Base-by-base conservation (phyloP, 2,113 vertebrate genomes). In the Onychostoma macrolepis region DNA sequence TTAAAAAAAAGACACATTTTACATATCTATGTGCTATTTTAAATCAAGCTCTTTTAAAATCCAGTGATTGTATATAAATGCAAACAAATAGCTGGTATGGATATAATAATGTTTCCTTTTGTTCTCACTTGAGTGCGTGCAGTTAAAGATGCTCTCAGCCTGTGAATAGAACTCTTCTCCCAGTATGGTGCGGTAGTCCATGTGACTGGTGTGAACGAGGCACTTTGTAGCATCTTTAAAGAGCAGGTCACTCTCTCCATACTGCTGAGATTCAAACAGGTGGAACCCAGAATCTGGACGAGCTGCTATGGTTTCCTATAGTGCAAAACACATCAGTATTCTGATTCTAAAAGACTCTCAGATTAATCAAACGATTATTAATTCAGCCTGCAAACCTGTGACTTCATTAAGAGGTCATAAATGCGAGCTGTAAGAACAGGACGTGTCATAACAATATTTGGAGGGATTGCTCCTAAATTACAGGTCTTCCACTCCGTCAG, bases 141-240 rank as follows among this genome's bases (percentile, higher is more conserved):
- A 97, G 86, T 96, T 96, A 90, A 98, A 97, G 83, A 95, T 94
- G 0, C 92, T 92, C 88, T 97, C 95, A 78, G 94, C 93, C 2
- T 95, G 93, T 17, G 90, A 89, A 87, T 95, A 76, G 75, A 97
- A 98, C 28, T 95, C 89, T 2, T 90, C 92, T 88, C 97, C 97
- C 5, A 98, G 94, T 87, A 98, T 95, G 41, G 95, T 90, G 41
- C 92, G 94, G 85, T 95, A 95, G 89, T 92, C 93, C 93, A 94
- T 88, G 87, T 97, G 95, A 88, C 93, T 95, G 1, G 95, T 95
- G 89, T 93, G 96, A 65, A 95, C 92, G 1, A 98, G 95, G 85
- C 93, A 95, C 72, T 85, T 92, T 13, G 97, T 96, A 33, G 93
- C 71, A 41, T 98, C 97, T 94, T 97, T 97, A 89, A 98, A 98